phyloP scores from a whole-genome alignment of 1,140 invertebrate species.

The Neoseiulus cucumeris region DNA sequence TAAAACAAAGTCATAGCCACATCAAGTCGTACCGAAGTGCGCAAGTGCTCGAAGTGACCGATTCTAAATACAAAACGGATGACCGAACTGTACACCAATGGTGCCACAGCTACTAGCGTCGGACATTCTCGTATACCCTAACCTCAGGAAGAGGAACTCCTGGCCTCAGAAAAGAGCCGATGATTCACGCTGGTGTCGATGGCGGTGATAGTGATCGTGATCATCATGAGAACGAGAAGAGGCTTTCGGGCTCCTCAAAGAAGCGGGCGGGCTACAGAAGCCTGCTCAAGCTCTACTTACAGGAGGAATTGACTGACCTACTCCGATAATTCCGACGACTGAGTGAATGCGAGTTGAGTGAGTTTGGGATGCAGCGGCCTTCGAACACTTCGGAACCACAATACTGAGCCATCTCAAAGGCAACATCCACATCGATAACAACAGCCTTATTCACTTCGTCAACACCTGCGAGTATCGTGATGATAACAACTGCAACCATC shows the following conservation, averaged over 20 bases:
- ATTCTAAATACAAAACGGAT: neutral
- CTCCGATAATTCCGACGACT: neutral
- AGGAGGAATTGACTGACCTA: neutral
- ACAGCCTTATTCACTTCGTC: too few relatives aligned
- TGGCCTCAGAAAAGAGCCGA: neutral
- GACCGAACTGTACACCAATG: conserved; percentile 1
- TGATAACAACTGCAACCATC: too few relatives aligned
- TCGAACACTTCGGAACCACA: neutral
- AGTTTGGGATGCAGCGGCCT: neutral
- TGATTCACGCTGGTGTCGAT: neutral
- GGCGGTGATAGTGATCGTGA: neutral
- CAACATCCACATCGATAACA: neutral
- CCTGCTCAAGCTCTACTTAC: neutral
- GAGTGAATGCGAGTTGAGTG: neutral
- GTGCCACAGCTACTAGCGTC: conserved; percentile 8
- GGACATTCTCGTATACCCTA: conserved; percentile 9
- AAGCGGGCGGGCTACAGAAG: neutral
- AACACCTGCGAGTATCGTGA: neutral
- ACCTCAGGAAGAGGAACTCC: neutral
- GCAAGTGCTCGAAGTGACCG: neutral
- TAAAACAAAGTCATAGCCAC: neutral
- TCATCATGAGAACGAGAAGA: neutral
- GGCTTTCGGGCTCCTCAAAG: neutral
- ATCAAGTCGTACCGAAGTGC: neutral
- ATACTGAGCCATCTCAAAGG: neutral